Evolutionary conservation across 2,888 invertebrate species (phyloP), one percentile per base, ranked within the genome.

Genomic region (Smittia sp.): DNA sequence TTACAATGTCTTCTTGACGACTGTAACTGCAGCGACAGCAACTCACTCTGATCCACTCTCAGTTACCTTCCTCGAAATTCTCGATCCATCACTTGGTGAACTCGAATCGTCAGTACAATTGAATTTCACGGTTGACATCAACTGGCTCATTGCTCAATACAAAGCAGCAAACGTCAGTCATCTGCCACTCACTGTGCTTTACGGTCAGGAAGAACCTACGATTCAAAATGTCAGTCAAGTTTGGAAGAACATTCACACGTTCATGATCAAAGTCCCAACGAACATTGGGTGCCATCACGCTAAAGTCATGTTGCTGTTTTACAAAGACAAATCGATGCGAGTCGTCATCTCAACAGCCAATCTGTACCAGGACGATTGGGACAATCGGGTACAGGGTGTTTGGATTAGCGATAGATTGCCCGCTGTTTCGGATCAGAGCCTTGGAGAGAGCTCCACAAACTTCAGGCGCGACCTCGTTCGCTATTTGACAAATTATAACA

Each of bases 281-380:
- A 88, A 90, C 0, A 95, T 90, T 80, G 93, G 94, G 1, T 91
- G 90, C 70, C 95, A 96, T 81, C 95, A 96, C 80, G 91, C 94
- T 0, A 97, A 98, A 85, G 87, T 97, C 86, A 94, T 94, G 86
- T 80, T 98, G 0, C 84, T 97, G 0, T 87, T 89, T 67, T 96
- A 96, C 78, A 89, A 86, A 75, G 90, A 95, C 77, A 86, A 89
- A 0, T 92, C 93, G 0, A 83, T 97, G 72, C 84, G 96, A 11
- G 88, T 98, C 4, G 90, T 96, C 0, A 87, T 98, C 38, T 93
- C 93, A 0, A 97, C 97, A 0, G 95, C 97, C 0, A 98, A 98
- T 84, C 84, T 98, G 2, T 92, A 96, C 77, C 85, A 89, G 22
- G 90, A 91, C 76, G 98, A 98, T 81, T 98, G 98, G 98, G 89